phyloP scores from a whole-genome alignment of 2,113 vertebrate species.

The Halcyon malimbica region DNA sequence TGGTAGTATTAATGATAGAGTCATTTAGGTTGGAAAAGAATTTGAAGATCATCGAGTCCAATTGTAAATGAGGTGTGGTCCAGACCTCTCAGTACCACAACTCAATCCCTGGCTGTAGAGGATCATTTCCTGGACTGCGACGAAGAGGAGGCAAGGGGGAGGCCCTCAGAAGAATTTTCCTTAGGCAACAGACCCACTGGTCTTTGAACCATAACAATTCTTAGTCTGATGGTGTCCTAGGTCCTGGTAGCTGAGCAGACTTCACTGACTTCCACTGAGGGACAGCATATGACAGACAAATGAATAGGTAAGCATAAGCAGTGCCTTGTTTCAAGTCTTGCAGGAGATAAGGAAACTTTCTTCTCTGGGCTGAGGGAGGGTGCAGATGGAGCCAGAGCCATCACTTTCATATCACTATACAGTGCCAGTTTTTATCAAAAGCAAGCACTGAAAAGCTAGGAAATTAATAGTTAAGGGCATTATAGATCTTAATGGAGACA shows the following conservation, averaged over 20 bases:
- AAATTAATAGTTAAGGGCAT: background rate
- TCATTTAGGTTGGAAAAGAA: background rate
- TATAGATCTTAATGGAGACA: background rate
- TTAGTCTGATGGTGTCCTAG: background rate
- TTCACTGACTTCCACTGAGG: background rate
- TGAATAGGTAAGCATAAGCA: background rate
- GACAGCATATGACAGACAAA: background rate
- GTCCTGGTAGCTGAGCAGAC: background rate
- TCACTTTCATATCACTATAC: background rate
- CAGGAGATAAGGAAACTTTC: background rate
- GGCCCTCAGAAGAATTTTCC: background rate
- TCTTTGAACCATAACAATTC: background rate
- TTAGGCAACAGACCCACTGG: background rate
- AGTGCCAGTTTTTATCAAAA: background rate
- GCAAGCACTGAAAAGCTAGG: background rate
- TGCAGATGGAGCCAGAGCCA: background rate
- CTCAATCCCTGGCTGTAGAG: background rate
- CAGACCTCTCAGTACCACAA: background rate
- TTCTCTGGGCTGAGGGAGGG: background rate
- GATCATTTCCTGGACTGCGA: background rate
- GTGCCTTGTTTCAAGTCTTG: background rate
- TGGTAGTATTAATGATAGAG: background rate
- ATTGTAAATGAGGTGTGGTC: rapidly evolving
- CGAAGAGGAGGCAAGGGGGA: background rate
- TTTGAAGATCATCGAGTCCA: background rate